Percentiles rank a stretch among this genome's conserved stretches.
These are phyloP conservation scores for Stenoptilia bipunctidactyla DNA, from an alignment of 2,888 invertebrate genomes.

Conservation along the genomic window DNA sequence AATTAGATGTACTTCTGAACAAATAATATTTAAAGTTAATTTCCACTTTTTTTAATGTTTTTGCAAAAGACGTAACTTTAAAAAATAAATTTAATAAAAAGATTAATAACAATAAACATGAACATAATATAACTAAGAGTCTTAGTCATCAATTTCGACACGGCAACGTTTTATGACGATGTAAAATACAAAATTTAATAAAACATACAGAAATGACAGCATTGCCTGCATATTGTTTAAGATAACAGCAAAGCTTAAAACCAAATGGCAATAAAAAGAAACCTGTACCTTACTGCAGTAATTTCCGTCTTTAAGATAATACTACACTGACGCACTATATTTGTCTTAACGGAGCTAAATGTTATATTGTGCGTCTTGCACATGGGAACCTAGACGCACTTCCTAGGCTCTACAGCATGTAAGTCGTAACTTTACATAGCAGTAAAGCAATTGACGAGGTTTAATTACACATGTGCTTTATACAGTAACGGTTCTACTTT, in stretches of 20 bases:
- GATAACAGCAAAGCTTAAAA: constrained; percentile 15
- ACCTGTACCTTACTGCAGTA: constrained; percentile 30
- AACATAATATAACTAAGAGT: too few species aligned
- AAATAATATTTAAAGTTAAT: too few species aligned
- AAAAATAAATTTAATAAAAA: too few species aligned
- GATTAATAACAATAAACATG: too few species aligned
- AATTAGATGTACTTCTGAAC: neutral
- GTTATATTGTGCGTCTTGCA: constrained; percentile 30
- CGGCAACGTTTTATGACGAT: neutral
- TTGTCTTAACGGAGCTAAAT: constrained; percentile 56
- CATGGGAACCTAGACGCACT: constrained; percentile 47
- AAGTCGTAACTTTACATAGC: too few species aligned
- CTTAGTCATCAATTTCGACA: neutral
- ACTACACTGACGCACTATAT: constrained; percentile 44
- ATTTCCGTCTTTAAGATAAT: constrained; percentile 50
- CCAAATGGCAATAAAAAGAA: constrained; percentile 40
- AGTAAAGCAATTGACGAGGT: constrained; percentile 19
- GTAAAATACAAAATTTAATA: constrained; percentile 9
- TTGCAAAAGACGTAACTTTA: too few species aligned
- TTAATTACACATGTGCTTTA: constrained; percentile 36
- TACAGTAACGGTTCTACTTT: constrained; percentile 20
- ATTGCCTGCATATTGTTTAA: constrained; percentile 22
- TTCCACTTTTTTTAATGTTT: too few species aligned
- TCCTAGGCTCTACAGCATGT: too few species aligned
- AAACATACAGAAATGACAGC: constrained; percentile 19